Evolutionary conservation across 1,140 invertebrate genomes (phyloP), one percentile per base, ranked within the genome.

Genomic region (Tachypleus tridentatus): DNA sequence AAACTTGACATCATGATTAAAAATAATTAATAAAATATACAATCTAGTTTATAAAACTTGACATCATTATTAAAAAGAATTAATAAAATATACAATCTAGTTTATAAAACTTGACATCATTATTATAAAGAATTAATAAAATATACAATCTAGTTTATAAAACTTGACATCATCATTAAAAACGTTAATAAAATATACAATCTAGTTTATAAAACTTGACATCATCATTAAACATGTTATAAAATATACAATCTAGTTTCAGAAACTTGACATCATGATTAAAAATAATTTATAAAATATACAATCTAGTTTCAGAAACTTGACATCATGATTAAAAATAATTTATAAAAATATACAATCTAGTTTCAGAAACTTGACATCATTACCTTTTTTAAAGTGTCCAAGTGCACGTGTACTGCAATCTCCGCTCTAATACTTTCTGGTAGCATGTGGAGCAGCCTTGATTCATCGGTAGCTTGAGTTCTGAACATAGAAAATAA

Each of bases 341-440:
- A 29, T 29, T 29, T 29, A 29, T 7, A 54, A 54, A 29, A 29
- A 29, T 29, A 29, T 29, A 29, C 29, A 29, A 29, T 29, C 29
- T 29, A 29, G 29, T 29, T 29, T 29, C 29, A 29, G 29, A 29
- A 29, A 29, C 56, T 8, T 9, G 7, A 29, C 4, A 29, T 57
- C 48, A 6, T 29, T 47, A 68, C 67, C 59, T 68, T 68, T 53
- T 63, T 65, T 0, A 68, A 50, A 6, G 57, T 65, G 48, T 68
- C 67, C 5, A 68, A 51, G 58, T 68, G 67, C 11, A 68, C 67
- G 11, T 68, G 67, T 3, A 68, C 67, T 9, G 67, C 67, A 8
- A 68, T 63, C 63, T 68, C 67, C 0, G 67, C 67, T 59, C 67
- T 57, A 1, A 68, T 11, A 53, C 67, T 65, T 57, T 68, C 67